Base-by-base conservation (phyloP, 2,888 invertebrate species). In the Andrena hattorfiana region DNA sequence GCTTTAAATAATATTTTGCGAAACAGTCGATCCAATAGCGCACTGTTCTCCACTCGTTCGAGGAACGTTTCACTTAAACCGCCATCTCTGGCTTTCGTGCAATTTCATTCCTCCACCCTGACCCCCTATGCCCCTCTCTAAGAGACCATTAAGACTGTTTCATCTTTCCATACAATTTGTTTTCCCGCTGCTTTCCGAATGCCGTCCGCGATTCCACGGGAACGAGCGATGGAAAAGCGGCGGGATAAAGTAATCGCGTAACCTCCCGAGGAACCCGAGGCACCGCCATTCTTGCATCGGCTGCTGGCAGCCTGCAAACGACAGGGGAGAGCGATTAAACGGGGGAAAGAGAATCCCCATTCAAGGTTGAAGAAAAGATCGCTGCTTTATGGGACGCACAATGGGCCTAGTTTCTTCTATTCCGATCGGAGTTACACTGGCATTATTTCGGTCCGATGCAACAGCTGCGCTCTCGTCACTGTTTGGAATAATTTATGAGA, bases 101-200 rank as follows among this genome's bases (percentile, higher is more conserved):
- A 87, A 84, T 86, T 81, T 74, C 77, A 64, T 76, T 83, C 70
- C 75, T 64, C 62, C 35, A 0, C 32, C 35, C 35, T 35, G 10
- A 35, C 10, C 81, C 77, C 35, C 13, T 13, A 4, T 4, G 42
- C 42, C 81, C 75, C 85, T 54, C 42, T 56, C 23, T 75, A 79
- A 83, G 86, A 88, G 83, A 85, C 89, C 88, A 90, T 90, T 90
- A 90, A 88, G 79, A 83, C 83, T 74, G 85, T 87, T 87, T 86
- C 89, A 89, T 86, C 86, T 86, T 90, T 85, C 88, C 81, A 79
- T 84, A 87, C 85, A 90, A 89, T 90, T 90, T 90, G 88, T 89
- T 90, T 88, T 88, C 85, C 80, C 84, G 79, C 73, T 73, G 76
- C 81, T 77, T 68, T 85, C 72, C 78, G 74, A 85, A 86, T 82